Percentiles rank a stretch among this genome's conserved stretches.
phyloP scores from a whole-genome alignment of 2,888 invertebrate species.

The Notocelia uddmanniana region DNA sequence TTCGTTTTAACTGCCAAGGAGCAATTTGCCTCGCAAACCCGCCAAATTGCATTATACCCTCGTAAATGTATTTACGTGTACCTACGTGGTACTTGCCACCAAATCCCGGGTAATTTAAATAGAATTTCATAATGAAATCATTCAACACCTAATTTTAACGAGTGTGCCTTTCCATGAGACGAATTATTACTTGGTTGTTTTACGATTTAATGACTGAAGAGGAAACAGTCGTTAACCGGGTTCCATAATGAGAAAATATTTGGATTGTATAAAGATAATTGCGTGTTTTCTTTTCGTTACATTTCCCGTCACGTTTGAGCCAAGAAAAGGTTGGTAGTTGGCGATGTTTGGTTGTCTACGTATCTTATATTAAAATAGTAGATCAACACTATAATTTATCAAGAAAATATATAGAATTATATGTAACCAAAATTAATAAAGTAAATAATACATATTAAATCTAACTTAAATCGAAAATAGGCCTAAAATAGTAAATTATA shows the following conservation, averaged over 20 bases:
- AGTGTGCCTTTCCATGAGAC: slow-evolving; percentile 39
- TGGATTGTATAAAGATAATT: not conserved
- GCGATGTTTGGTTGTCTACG: no score
- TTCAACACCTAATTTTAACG: slow-evolving; percentile 43
- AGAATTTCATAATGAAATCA: slow-evolving; percentile 60
- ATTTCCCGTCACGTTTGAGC: slow-evolving; percentile 2
- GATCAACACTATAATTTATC: no score
- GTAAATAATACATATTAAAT: no score
- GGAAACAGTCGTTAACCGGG: not conserved
- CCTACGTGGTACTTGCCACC: slow-evolving; percentile 53
- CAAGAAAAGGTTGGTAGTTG: not conserved
- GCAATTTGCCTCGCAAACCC: slow-evolving; percentile 68
- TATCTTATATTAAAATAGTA: no score
- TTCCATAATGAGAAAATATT: slow-evolving; percentile 18
- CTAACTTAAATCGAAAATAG: no score
- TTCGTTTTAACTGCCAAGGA: slow-evolving; percentile 74
- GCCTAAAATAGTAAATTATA: no score
- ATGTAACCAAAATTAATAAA: no score
- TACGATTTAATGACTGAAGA: slow-evolving; percentile 42
- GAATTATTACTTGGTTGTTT: slow-evolving; percentile 33
- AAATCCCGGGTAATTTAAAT: slow-evolving; percentile 59
- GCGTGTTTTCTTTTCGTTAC: not conserved
- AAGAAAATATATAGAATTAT: no score
- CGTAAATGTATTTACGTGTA: slow-evolving; percentile 54
- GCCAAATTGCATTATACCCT: slow-evolving; percentile 69